Percentiles rank a stretch among this genome's conserved stretches.
These are phyloP conservation scores for Zoanthus solanderi DNA, from an alignment of 92 coral and sea anemone species.

Conservation along the genomic window DNA sequence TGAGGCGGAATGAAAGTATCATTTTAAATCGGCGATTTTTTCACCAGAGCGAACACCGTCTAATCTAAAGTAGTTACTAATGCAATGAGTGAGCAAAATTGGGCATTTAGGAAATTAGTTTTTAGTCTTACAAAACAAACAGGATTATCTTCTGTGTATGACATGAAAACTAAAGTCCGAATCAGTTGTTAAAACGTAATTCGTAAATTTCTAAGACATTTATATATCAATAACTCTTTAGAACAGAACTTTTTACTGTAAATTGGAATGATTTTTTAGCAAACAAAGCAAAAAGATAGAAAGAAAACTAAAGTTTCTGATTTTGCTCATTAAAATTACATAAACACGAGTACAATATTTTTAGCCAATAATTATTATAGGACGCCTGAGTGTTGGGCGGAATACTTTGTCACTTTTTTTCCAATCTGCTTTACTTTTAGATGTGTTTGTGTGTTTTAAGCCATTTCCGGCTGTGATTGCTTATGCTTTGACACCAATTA, in stretches of 20 bases:
- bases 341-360: background rate
- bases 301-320: background rate
- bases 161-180: conserved; percentile 25
- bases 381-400: conserved; percentile 30
- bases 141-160: conserved; percentile 28
- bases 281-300: too few species aligned
- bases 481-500: conserved; percentile 68
- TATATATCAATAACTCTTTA: conserved; percentile 1
- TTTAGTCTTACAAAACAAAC: conserved; percentile 28
- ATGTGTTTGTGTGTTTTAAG: conserved; percentile 24
- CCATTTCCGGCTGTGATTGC: conserved; percentile 74
- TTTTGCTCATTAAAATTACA: background rate
- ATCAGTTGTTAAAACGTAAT: background rate
- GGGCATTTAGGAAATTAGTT: conserved; percentile 46
- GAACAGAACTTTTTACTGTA: background rate
- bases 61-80: conserved; percentile 41
- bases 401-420: conserved; percentile 29
- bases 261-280: too few species aligned
- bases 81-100: conserved; percentile 34
- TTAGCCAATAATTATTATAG: background rate
- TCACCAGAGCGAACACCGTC: background rate
- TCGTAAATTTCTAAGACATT: conserved; percentile 29
- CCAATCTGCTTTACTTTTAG: conserved; percentile 37
- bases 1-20: background rate
- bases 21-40: conserved; percentile 1